A percentile compares a stretch with the other conserved stretches of the same genome.
phyloP scores from a whole-genome alignment of 2,888 invertebrate genomes.

The Bursaphelenchus okinawaensis region DNA sequence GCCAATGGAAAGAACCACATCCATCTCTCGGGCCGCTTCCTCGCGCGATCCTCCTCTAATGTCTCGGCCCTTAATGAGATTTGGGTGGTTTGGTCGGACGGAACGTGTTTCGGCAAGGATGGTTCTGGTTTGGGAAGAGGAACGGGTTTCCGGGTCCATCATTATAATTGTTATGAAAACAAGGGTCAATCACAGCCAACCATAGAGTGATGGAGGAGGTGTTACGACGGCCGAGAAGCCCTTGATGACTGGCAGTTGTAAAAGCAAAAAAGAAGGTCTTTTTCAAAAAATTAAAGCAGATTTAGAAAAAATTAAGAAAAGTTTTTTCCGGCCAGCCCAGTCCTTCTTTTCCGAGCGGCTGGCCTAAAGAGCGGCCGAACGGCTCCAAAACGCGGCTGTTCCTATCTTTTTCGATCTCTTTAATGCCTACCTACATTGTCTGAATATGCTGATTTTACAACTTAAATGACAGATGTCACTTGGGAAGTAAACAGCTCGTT shows the following conservation, averaged over 20 bases:
- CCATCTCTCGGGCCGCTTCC: not conserved
- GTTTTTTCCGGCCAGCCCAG: not conserved
- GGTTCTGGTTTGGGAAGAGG: not conserved
- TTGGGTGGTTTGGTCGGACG: no score
- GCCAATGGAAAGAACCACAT: not conserved
- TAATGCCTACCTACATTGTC: not conserved
- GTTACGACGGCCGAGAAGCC: not conserved
- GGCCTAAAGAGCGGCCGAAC: not conserved
- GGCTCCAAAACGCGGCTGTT: not conserved
- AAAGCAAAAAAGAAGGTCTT: not conserved
- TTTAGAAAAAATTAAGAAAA: no score
- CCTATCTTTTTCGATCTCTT: not conserved
- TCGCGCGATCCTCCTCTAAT: not conserved
- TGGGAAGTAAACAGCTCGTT: not conserved
- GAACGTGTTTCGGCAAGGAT: not conserved
- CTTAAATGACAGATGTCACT: not conserved
- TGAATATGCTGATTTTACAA: not conserved
- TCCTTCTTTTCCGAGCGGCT: no score
- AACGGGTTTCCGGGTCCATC: not conserved
- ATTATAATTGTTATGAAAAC: not conserved
- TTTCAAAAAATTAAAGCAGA: no score
- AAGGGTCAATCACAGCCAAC: not conserved
- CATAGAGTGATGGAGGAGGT: not conserved
- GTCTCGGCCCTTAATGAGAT: not conserved
- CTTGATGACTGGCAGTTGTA: not conserved